phyloP scores from a whole-genome alignment of 2,797 vertebrate genomes.

The Mareca penelope region DNA sequence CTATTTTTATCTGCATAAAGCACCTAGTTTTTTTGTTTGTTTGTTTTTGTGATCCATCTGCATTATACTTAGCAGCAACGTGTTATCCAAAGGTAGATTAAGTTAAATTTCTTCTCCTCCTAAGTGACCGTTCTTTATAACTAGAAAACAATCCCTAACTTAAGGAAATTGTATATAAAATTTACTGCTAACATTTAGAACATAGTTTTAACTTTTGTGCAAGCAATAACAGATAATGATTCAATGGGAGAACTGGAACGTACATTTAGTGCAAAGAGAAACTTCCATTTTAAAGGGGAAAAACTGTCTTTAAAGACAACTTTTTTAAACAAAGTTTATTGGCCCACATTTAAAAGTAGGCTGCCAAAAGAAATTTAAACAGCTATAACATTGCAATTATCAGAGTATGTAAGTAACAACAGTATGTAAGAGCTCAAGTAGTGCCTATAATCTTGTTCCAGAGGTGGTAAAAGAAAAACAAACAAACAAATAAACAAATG shows the following conservation, averaged over 20 bases:
- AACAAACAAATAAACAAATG: background rate
- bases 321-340: background rate
- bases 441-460: background rate
- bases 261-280: background rate
- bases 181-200: conserved; percentile 11
- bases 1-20: background rate
- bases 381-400: background rate
- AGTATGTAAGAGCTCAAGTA: background rate
- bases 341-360: background rate
- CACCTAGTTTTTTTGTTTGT: background rate
- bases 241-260: background rate
- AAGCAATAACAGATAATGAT: background rate
- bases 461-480: background rate
- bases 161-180: conserved; percentile 25
- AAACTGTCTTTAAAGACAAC: background rate
- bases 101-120: conserved; percentile 7
- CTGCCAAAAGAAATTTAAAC: conserved; percentile 8
- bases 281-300: background rate
- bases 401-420: background rate
- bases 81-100: conserved; percentile 18
- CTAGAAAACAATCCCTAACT: conserved; percentile 12
- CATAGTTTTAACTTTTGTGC: background rate
- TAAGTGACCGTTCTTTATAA: background rate
- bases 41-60: background rate
- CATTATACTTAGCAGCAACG: background rate